Evolutionary conservation across 2,113 vertebrate species (phyloP).

Genomic region (Channa argus): DNA sequence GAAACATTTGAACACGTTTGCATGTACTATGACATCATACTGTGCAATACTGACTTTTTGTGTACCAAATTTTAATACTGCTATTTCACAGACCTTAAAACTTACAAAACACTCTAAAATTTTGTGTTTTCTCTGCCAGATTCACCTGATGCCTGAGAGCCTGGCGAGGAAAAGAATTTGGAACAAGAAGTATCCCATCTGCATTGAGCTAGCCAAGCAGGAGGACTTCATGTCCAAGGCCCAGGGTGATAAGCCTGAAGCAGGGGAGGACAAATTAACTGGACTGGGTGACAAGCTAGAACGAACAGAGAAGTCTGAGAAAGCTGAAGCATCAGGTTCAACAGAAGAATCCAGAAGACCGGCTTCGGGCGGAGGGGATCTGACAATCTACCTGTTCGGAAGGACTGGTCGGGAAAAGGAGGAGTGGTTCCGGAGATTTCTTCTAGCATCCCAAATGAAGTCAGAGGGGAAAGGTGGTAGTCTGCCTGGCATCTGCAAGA

Average conservation of each 20-base stretch:
- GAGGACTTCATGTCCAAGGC: constrained; percentile 97
- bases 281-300: constrained; percentile 56
- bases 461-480: constrained; percentile 83
- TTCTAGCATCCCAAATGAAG: constrained; percentile 89
- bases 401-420: constrained; percentile 97
- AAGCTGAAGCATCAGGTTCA: constrained; percentile 40
- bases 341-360: constrained; percentile 86
- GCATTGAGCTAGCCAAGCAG: constrained; percentile 93
- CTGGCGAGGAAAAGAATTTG: constrained; percentile 96
- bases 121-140: constrained; percentile 76
- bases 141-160: constrained; percentile 93
- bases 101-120: not conserved
- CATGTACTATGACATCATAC: not conserved
- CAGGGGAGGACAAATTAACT: constrained; percentile 58
- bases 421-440: constrained; percentile 95
- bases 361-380: constrained; percentile 83
- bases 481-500: constrained; percentile 84
- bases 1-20: not conserved
- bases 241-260: constrained; percentile 85
- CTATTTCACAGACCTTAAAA: too few relatives aligned
- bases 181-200: constrained; percentile 99
- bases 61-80: too few relatives aligned
- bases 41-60: not conserved
- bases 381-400: constrained; percentile 94
- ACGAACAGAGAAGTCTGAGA: constrained; percentile 81